Percentiles rank a stretch among this genome's conserved stretches.
Evolutionary conservation across 1,140 invertebrate species (phyloP).

Genomic region (Formica exsecta): DNA sequence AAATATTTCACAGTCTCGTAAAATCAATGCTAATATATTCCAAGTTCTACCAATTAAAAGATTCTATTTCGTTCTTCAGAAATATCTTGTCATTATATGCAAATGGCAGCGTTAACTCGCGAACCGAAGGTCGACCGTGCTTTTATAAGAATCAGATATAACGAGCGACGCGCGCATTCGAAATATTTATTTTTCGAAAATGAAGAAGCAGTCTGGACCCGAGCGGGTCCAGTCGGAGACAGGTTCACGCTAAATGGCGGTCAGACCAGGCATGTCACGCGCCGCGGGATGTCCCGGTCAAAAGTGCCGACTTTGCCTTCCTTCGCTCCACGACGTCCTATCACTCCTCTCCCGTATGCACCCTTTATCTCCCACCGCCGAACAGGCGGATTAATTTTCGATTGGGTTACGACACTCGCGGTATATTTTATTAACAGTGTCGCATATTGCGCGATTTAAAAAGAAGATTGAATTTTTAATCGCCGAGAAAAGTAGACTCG

Average conservation of each 20-base stretch:
- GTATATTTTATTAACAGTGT: constrained; percentile 77
- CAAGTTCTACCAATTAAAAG: background rate
- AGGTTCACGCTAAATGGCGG: constrained; percentile 83
- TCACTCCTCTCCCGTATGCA: constrained; percentile 48
- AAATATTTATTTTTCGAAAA: constrained; percentile 69
- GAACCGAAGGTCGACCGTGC: constrained; percentile 46
- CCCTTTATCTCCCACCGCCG: constrained; percentile 59
- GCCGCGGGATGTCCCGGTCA: constrained; percentile 79
- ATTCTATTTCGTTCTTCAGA: constrained; percentile 12
- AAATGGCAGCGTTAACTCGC: constrained; percentile 44
- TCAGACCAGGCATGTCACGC: constrained; percentile 82
- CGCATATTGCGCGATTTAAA: constrained; percentile 56
- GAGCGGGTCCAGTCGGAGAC: constrained; percentile 72
- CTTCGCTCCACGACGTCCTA: constrained; percentile 60
- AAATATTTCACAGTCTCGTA: background rate
- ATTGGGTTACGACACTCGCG: constrained; percentile 52
- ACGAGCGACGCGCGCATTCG: constrained; percentile 15
- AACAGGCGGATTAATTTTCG: constrained; percentile 67
- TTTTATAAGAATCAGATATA: constrained; percentile 43
- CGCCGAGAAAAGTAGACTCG: background rate
- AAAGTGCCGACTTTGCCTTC: constrained; percentile 77
- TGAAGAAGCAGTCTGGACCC: constrained; percentile 51
- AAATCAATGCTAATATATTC: background rate
- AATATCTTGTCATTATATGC: constrained; percentile 42
- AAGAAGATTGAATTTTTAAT: background rate